These are phyloP conservation scores for Amphilophus citrinellus DNA, from an alignment of 2,113 vertebrate genomes.

Conservation along the genomic window DNA sequence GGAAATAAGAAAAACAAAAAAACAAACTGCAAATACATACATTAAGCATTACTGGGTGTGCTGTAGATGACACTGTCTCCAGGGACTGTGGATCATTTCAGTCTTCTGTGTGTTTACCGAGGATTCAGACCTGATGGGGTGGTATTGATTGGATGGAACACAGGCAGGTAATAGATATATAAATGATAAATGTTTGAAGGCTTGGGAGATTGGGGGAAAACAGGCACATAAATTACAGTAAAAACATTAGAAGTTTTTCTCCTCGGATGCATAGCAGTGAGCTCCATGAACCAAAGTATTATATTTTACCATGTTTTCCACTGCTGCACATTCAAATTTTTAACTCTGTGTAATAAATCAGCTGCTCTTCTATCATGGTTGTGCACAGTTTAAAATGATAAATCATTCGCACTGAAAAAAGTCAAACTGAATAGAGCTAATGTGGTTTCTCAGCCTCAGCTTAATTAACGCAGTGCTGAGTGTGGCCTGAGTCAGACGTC, in stretches of 20 bases:
- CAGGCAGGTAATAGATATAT: constrained; percentile 28
- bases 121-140: constrained; percentile 22
- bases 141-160: constrained; percentile 23
- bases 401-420: not conserved
- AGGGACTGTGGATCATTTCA: constrained; percentile 21
- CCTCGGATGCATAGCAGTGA: not conserved
- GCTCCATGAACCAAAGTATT: not conserved
- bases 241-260: not conserved
- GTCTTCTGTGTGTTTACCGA: constrained; percentile 14
- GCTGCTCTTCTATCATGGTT: not conserved
- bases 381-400: constrained; percentile 8
- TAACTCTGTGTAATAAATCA: not conserved
- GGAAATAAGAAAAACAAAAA: not conserved
- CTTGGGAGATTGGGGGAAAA: not conserved
- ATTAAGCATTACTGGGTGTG: constrained; percentile 18
- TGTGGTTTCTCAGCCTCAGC: not conserved
- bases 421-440: constrained; percentile 18
- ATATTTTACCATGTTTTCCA: not conserved
- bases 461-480: not conserved
- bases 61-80: not conserved
- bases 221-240: constrained; percentile 8
- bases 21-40: not conserved
- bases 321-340: not conserved
- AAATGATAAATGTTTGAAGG: constrained; percentile 38
- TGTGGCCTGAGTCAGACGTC: constrained; percentile 15